A percentile compares a stretch with the other conserved stretches of the same genome.
These are phyloP conservation scores for Semotilus atromaculatus DNA, from an alignment of 2,797 vertebrate species.

Conservation along the genomic window DNA sequence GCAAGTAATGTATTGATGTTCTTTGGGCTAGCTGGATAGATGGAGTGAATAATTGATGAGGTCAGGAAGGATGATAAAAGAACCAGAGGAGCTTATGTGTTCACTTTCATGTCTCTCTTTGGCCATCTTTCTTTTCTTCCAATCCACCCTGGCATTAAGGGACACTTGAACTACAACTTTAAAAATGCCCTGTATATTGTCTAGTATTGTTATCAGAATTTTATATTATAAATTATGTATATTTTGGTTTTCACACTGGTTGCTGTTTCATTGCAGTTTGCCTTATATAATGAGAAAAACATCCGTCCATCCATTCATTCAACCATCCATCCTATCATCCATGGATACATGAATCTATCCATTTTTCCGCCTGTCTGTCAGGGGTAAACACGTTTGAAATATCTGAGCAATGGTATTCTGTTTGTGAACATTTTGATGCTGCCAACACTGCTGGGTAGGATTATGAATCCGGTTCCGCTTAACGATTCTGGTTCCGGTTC, in stretches of 20 bases:
- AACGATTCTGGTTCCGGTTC: too few relatives aligned
- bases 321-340: too few relatives aligned
- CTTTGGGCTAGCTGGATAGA: background rate
- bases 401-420: background rate
- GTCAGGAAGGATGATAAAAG: conserved; percentile 36
- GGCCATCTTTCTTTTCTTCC: background rate
- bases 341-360: too few relatives aligned
- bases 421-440: too few relatives aligned
- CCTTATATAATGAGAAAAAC: background rate
- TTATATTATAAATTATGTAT: background rate
- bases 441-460: too few relatives aligned
- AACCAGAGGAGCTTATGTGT: conserved; percentile 29
- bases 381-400: background rate
- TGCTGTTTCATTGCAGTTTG: background rate
- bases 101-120: background rate
- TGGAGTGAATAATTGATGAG: conserved; percentile 3
- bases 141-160: background rate
- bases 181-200: background rate
- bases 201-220: background rate
- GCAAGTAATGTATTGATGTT: conserved; percentile 1
- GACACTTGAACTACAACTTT: background rate
- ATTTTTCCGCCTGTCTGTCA: background rate
- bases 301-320: background rate
- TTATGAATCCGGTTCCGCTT: too few relatives aligned
- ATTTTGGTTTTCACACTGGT: background rate